These are phyloP conservation scores for Crotalus helleri DNA, from an alignment of 2,113 vertebrate species.

Conservation along the genomic window DNA sequence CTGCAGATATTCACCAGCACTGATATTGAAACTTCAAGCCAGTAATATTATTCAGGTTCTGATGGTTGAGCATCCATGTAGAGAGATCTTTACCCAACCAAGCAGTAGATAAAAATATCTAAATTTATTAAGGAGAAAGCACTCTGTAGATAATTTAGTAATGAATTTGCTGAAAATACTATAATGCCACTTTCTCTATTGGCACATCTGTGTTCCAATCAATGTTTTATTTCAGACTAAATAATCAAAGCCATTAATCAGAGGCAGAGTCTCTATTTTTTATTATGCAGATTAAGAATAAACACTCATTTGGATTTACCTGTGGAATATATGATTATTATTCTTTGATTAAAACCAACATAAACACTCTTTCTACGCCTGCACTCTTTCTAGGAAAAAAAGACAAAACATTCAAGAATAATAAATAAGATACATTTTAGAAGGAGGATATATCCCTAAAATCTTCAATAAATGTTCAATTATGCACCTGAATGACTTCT, in stretches of 20 bases:
- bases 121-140: neutral
- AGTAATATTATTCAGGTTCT: neutral
- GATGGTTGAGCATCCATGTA: neutral
- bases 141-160: neutral
- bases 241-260: slow-evolving; percentile 14
- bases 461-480: neutral
- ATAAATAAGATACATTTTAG: no score
- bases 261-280: neutral
- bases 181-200: neutral
- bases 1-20: neutral
- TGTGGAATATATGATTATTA: neutral
- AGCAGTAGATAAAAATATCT: neutral
- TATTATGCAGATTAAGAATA: neutral
- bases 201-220: neutral
- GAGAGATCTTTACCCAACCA: neutral
- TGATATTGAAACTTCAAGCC: neutral
- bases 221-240: slow-evolving; percentile 10
- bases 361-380: neutral
- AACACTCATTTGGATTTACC: neutral
- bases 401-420: no score
- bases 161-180: neutral
- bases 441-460: neutral
- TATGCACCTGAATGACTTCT: neutral
- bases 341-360: slow-evolving; percentile 15
- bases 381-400: neutral